A percentile compares a stretch with the other conserved stretches of the same genome.
Conservation (phyloP, 1,140 invertebrate genomes). For the Stegodyphus dumicola region DNA sequence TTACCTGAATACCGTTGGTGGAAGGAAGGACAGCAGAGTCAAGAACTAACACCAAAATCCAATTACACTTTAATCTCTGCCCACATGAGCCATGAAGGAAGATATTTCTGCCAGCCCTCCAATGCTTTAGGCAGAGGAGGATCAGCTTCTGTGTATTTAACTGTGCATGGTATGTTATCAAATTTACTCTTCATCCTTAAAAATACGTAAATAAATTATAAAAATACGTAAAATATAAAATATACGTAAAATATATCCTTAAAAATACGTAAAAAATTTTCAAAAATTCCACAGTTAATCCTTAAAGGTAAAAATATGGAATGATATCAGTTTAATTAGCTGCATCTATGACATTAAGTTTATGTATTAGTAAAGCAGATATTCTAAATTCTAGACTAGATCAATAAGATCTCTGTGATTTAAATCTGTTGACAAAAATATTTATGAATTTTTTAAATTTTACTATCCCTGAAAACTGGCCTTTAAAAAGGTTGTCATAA, state of each 20-base stretch:
- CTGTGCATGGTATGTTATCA: constrained; percentile 74
- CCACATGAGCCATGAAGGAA: constrained; percentile 84
- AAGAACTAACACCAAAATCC: constrained; percentile 75
- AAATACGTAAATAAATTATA: background rate
- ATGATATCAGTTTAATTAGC: too few species aligned
- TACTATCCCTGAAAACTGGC: too few species aligned
- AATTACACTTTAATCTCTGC: constrained; percentile 87
- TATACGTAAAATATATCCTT: background rate
- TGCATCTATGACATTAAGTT: too few species aligned
- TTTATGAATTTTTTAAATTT: too few species aligned
- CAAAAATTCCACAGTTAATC: too few species aligned
- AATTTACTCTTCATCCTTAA: background rate
- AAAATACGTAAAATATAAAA: too few species aligned
- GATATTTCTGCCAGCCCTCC: constrained; percentile 87
- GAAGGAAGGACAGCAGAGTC: constrained; percentile 74
- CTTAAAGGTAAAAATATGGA: too few species aligned
- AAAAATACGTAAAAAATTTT: background rate
- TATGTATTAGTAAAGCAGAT: too few species aligned
- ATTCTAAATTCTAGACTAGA: too few species aligned
- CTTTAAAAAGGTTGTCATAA: too few species aligned
- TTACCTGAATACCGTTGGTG: constrained; percentile 88
- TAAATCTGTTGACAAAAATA: too few species aligned
- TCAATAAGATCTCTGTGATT: too few species aligned
- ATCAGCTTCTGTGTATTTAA: constrained; percentile 81
- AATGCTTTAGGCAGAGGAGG: constrained; percentile 89